A percentile compares a stretch with the other conserved stretches of the same genome.
These are phyloP conservation scores for Pangasius djambal DNA, from an alignment of 2,797 vertebrate species.

Conservation along the genomic window DNA sequence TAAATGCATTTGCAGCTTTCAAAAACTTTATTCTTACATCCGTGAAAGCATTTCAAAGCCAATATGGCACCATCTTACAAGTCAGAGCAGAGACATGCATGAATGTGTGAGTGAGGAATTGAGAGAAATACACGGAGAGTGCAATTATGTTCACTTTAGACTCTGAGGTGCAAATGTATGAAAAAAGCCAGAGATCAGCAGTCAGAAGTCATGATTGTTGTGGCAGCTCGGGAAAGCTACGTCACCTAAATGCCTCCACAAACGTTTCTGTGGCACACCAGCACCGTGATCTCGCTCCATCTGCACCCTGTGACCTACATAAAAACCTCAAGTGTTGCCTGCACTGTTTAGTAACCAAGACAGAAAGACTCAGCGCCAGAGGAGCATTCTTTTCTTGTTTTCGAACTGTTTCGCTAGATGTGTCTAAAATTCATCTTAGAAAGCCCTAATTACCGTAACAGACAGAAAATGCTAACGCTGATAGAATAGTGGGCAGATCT, in stretches of 20 bases:
- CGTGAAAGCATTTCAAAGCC: conserved; percentile 29
- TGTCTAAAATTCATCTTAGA: neutral
- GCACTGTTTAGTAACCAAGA: neutral
- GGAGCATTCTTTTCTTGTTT: neutral
- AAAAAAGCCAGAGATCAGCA: conserved; percentile 72
- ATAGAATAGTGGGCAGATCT: neutral
- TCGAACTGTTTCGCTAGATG: neutral
- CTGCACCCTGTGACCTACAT: conserved; percentile 57
- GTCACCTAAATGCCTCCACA: conserved; percentile 72
- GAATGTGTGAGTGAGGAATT: conserved; percentile 4
- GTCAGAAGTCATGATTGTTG: conserved; percentile 67
- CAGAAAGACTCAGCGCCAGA: neutral
- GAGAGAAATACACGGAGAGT: conserved; percentile 22
- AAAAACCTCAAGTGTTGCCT: conserved; percentile 31
- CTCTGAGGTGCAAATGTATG: conserved; percentile 81
- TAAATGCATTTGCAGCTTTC: conserved; percentile 35
- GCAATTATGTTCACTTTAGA: conserved; percentile 68
- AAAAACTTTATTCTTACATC: conserved; percentile 28
- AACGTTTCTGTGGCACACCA: conserved; percentile 64
- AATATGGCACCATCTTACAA: neutral
- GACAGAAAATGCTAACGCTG: neutral
- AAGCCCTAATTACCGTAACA: neutral
- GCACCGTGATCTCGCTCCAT: conserved; percentile 45
- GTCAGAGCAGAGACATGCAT: neutral
- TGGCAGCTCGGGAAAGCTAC: conserved; percentile 70